phyloP scores from a whole-genome alignment of 2,113 vertebrate genomes.

The Ellobius talpinus region DNA sequence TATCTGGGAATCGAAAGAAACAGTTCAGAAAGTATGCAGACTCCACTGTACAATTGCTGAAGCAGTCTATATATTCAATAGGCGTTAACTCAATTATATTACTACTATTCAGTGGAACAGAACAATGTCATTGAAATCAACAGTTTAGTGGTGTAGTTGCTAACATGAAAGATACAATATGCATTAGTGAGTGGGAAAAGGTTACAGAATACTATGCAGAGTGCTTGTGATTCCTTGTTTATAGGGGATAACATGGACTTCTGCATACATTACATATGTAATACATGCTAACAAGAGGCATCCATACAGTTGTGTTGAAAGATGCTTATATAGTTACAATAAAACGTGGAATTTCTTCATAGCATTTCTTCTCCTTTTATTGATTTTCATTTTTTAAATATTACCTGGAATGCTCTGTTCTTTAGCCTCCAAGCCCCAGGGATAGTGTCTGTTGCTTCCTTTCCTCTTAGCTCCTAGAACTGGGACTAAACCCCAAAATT shows the following conservation, averaged over 20 bases:
- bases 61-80: not conserved
- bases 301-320: not conserved
- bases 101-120: not conserved
- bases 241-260: not conserved
- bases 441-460: not conserved
- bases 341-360: not conserved
- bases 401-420: constrained; percentile 9
- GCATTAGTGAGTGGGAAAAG: not conserved
- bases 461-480: not conserved
- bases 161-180: not conserved
- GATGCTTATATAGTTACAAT: not conserved
- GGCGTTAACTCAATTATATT: not conserved
- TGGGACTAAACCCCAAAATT: not conserved
- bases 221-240: not conserved
- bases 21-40: not conserved
- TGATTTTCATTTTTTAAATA: constrained; percentile 32
- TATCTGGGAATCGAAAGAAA: not conserved
- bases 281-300: not conserved
- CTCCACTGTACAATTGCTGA: not conserved
- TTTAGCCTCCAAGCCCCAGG: not conserved
- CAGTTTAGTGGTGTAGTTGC: not conserved
- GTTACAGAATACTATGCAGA: not conserved
- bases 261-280: not conserved
- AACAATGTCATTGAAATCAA: constrained; percentile 1
- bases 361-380: not conserved